Evolutionary conservation across 2,113 vertebrate species (phyloP).

Genomic region (Elgaria multicarinata): DNA sequence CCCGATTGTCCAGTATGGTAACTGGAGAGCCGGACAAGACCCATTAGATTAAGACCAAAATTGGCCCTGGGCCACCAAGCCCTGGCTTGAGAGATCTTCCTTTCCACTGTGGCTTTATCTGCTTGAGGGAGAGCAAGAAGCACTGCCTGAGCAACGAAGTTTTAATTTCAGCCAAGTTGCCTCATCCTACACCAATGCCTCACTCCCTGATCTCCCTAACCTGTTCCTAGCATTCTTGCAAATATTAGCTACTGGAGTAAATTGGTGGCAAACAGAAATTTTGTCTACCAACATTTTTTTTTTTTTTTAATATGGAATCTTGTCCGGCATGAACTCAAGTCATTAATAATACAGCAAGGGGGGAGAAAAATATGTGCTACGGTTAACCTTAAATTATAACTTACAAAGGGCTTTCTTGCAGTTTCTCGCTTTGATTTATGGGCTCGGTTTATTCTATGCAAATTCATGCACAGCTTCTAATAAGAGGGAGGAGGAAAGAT

Average conservation of each 20-base stretch:
- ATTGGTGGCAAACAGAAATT: constrained; percentile 81
- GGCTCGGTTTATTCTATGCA: constrained; percentile 87
- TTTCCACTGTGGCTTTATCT: neutral
- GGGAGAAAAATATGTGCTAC: constrained; percentile 75
- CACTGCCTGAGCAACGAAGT: neutral
- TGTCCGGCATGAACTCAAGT: constrained; percentile 83
- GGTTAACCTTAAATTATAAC: constrained; percentile 90
- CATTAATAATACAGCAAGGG: constrained; percentile 87
- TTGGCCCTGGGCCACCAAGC: neutral
- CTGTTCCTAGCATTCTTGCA: neutral
- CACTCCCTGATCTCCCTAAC: neutral
- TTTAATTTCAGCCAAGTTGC: neutral
- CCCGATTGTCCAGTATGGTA: neutral
- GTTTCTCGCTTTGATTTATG: constrained; percentile 86
- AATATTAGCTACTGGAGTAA: constrained; percentile 70
- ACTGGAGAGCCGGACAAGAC: neutral
- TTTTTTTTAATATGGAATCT: constrained; percentile 80
- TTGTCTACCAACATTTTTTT: constrained; percentile 79
- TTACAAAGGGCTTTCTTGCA: constrained; percentile 84
- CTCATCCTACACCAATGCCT: too few species aligned
- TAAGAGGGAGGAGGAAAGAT: constrained; percentile 88
- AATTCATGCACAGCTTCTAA: constrained; percentile 87
- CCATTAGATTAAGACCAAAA: neutral
- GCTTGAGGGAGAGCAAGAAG: neutral
- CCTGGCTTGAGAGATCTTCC: neutral